phyloP scores from a whole-genome alignment of 2,888 invertebrate genomes.

The Adelphocoris suturalis region DNA sequence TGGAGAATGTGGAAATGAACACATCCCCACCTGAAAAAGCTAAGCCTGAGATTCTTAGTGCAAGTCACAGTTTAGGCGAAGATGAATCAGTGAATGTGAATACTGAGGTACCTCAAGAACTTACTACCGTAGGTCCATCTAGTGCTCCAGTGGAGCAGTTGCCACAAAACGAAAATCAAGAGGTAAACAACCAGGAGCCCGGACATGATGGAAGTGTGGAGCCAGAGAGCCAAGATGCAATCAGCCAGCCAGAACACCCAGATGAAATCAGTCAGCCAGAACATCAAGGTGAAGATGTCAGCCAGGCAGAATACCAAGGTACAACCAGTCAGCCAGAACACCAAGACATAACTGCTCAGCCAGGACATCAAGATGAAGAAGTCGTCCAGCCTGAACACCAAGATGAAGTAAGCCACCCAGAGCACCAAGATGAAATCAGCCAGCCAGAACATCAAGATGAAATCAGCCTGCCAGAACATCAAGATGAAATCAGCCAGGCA shows the following conservation, averaged over 20 bases:
- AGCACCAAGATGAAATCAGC: neutral
- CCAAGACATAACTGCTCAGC: neutral
- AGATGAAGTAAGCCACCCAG: neutral
- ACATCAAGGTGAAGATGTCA: neutral
- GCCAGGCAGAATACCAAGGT: slow-evolving; percentile 48
- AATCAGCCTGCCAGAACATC: neutral
- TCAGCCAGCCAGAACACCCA: neutral
- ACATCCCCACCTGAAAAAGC: slow-evolving; percentile 68
- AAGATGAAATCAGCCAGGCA: slow-evolving; percentile 75
- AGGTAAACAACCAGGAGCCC: neutral
- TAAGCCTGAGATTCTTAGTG: slow-evolving; percentile 7
- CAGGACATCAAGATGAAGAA: neutral
- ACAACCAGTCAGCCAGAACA: neutral
- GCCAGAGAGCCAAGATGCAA: neutral
- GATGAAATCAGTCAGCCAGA: neutral
- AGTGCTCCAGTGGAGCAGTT: neutral
- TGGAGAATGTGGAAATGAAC: slow-evolving; percentile 74
- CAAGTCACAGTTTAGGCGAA: neutral
- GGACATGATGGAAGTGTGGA: neutral
- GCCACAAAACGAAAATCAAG: neutral
- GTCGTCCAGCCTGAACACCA: neutral
- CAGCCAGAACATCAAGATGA: neutral
- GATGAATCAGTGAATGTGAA: neutral
- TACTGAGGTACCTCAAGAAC: neutral
- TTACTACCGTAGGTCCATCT: neutral